Percentiles rank a stretch among this genome's conserved stretches.
phyloP scores from a whole-genome alignment of 1,140 invertebrate genomes.

The Rhynchophorus ferrugineus region DNA sequence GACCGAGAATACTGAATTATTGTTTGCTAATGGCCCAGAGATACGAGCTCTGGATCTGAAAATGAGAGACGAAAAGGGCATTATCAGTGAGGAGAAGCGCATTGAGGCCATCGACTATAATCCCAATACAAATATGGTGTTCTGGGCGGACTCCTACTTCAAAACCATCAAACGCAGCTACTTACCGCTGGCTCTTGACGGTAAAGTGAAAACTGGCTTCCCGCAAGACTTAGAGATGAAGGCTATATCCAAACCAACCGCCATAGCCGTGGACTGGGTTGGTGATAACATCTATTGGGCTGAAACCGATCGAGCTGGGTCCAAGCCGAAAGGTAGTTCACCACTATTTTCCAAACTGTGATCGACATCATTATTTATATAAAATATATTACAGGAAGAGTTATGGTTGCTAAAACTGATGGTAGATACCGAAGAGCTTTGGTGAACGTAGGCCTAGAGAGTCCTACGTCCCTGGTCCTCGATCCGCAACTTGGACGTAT shows the following conservation, averaged over 20 bases:
- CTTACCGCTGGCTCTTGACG: slow-evolving; percentile 71
- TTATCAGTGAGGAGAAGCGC: slow-evolving; percentile 75
- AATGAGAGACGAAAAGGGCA: slow-evolving; percentile 60
- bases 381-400: slow-evolving; percentile 38
- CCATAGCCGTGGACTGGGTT: slow-evolving; percentile 85
- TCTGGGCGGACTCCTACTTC: slow-evolving; percentile 88
- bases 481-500: slow-evolving; percentile 80
- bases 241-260: slow-evolving; percentile 71
- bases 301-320: slow-evolving; percentile 69
- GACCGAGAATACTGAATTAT: slow-evolving; percentile 52
- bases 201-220: slow-evolving; percentile 71
- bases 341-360: not conserved
- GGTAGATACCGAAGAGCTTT: slow-evolving; percentile 80
- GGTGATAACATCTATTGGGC: slow-evolving; percentile 92
- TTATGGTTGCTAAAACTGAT: slow-evolving; percentile 83
- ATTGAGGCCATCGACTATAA: slow-evolving; percentile 86
- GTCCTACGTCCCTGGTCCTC: slow-evolving; percentile 77
- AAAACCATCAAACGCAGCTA: slow-evolving; percentile 86
- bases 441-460: slow-evolving; percentile 61
- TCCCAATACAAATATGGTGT: slow-evolving; percentile 71
- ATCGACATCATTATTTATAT: not conserved
- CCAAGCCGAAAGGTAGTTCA: slow-evolving; percentile 53
- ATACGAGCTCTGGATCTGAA: slow-evolving; percentile 68
- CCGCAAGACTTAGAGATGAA: slow-evolving; percentile 83
- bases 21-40: slow-evolving; percentile 77